These are phyloP conservation scores for Pollenia griseotomentosa DNA, from an alignment of 2,888 invertebrate genomes.

Conservation along the genomic window DNA sequence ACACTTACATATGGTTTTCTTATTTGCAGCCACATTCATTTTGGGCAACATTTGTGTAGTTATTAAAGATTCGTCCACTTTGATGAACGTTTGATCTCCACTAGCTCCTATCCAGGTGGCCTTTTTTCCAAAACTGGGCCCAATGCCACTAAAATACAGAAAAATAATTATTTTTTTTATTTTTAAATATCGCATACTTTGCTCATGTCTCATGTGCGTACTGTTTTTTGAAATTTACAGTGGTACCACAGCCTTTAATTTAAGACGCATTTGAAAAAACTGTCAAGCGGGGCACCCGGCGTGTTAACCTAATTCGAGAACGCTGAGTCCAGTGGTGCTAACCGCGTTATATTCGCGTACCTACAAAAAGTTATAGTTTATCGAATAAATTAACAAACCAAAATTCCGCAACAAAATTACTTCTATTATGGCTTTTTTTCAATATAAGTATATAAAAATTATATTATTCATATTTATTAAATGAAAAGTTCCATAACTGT, in stretches of 20 bases:
- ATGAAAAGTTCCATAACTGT: no score
- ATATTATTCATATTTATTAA: no score
- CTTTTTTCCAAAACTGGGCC: slow-evolving; percentile 92
- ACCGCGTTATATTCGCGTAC: no score
- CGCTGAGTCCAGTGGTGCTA: slow-evolving; percentile 9
- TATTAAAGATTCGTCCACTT: slow-evolving; percentile 96
- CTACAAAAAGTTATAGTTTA: no score
- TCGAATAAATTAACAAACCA: no score
- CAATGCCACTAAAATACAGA: slow-evolving; percentile 85
- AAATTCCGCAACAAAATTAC: no score
- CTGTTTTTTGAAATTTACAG: no score
- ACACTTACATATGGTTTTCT: slow-evolving; percentile 90
- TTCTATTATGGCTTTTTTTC: no score
- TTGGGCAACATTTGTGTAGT: slow-evolving; percentile 94
- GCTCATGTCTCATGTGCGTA: no score
- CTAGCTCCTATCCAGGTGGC: slow-evolving; percentile 97
- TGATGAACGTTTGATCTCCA: slow-evolving; percentile 97
- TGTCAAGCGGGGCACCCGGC: background rate
- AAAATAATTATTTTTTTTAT: slow-evolving; percentile 71
- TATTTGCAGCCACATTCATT: slow-evolving; percentile 95
- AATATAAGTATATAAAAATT: no score
- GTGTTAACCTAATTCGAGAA: slow-evolving; percentile 12
- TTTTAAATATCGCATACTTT: background rate
- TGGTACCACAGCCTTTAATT: no score
- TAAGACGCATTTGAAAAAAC: no score